phyloP scores from a whole-genome alignment of 1,140 invertebrate species.

The Brachionus sp. region DNA sequence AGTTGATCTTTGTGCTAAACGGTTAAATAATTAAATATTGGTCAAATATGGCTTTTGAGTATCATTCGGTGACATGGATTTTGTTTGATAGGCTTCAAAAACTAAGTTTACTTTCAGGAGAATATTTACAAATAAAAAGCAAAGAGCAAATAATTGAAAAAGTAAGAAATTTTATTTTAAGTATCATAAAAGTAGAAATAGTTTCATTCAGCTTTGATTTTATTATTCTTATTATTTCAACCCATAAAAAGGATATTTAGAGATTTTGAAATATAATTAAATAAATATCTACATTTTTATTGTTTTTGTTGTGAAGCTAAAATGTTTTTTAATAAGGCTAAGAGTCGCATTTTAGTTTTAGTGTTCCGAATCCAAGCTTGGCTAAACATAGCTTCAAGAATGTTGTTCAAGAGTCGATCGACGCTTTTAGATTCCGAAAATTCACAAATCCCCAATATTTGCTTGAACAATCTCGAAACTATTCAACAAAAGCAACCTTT shows the following conservation, averaged over 20 bases:
- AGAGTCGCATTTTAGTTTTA: neutral
- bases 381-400: neutral
- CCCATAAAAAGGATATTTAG: slow-evolving; percentile 39
- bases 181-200: slow-evolving; percentile 41
- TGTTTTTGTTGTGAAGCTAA: slow-evolving; percentile 19
- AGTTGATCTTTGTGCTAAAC: neutral
- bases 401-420: neutral
- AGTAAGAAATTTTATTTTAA: neutral
- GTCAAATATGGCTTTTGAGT: neutral
- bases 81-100: neutral
- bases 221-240: slow-evolving; percentile 26
- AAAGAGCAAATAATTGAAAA: neutral
- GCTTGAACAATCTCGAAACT: neutral
- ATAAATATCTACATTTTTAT: slow-evolving; percentile 39
- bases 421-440: neutral
- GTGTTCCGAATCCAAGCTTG: slow-evolving; percentile 3
- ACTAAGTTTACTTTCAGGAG: neutral
- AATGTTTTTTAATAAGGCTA: slow-evolving; percentile 44
- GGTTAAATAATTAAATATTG: neutral
- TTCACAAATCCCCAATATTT: neutral
- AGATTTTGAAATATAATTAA: slow-evolving; percentile 34
- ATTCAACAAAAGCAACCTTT: no score
- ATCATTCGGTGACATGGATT: neutral
- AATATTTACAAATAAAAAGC: slow-evolving; percentile 21
- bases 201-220: neutral